Evolutionary conservation across 2,113 vertebrate genomes (phyloP).

Genomic region (Strix aluco): DNA sequence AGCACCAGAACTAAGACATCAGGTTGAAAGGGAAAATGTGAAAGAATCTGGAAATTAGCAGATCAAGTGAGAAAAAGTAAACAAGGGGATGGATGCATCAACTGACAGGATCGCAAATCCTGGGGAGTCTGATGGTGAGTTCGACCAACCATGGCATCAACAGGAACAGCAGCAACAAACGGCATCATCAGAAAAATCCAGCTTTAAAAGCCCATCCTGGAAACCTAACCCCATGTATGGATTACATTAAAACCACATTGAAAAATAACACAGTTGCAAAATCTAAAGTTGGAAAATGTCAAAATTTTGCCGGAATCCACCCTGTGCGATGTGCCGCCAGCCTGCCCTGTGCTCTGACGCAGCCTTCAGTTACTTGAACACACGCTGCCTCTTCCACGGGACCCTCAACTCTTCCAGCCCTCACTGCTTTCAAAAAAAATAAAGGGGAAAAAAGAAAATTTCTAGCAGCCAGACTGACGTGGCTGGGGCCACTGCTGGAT

Average conservation of each 20-base stretch:
- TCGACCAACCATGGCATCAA: accelerated
- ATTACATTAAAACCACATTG: neutral
- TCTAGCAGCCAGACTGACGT: neutral
- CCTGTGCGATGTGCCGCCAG: accelerated
- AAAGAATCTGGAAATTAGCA: neutral
- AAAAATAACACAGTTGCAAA: neutral
- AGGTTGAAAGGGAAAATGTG: constrained; percentile 14
- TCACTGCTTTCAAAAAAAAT: neutral
- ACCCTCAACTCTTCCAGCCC: neutral
- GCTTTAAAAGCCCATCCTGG: neutral
- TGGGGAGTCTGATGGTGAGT: accelerated
- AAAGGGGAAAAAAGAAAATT: neutral
- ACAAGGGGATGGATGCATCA: neutral
- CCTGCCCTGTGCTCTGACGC: accelerated
- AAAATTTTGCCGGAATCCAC: neutral
- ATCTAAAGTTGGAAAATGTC: neutral
- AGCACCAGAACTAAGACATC: constrained; percentile 23
- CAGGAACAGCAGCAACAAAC: neutral
- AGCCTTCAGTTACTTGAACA: neutral
- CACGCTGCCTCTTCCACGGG: accelerated
- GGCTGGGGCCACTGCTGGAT: neutral
- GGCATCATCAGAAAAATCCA: neutral
- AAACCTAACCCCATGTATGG: neutral
- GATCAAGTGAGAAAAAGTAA: neutral
- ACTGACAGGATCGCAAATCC: accelerated